Conservation (phyloP, 2,888 invertebrate genomes). For the Ochropleura leucogaster region DNA sequence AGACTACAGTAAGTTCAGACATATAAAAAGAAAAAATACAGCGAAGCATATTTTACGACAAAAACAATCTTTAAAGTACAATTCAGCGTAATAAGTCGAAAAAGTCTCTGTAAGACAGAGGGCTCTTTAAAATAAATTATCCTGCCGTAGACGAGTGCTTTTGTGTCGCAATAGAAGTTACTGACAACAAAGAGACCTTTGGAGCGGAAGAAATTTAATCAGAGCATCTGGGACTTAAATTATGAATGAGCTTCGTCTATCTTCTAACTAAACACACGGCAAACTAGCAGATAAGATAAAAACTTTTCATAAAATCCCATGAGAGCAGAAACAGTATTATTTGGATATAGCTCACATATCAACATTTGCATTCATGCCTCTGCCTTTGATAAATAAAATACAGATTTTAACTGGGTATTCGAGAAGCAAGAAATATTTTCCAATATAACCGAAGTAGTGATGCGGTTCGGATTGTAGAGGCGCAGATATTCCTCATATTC, state of each 20-base stretch:
- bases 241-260: conserved; percentile 70
- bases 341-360: conserved; percentile 40
- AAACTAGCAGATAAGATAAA: conserved; percentile 66
- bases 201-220: conserved; percentile 81
- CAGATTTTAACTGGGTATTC: conserved; percentile 68
- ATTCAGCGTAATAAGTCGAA: conserved; percentile 66
- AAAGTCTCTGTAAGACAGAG: conserved; percentile 69
- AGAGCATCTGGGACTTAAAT: conserved; percentile 76
- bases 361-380: conserved; percentile 54
- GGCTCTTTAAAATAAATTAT: conserved; percentile 79
- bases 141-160: conserved; percentile 75
- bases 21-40: conserved; percentile 56
- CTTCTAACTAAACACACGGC: conserved; percentile 58
- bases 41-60: conserved; percentile 61
- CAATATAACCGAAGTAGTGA: conserved; percentile 84
- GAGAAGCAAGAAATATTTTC: conserved; percentile 84
- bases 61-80: conserved; percentile 67
- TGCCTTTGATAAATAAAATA: conserved; percentile 59
- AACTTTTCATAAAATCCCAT: conserved; percentile 42
- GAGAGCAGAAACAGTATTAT: conserved; percentile 35
- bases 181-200: conserved; percentile 77
- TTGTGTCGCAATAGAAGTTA: conserved; percentile 77
- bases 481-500: conserved; percentile 88
- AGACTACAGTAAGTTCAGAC: conserved; percentile 34
- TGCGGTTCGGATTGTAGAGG: conserved; percentile 83